Evolutionary conservation across 2,113 vertebrate genomes (phyloP), one percentile per base, ranked within the genome.

Genomic region (Phrynosoma blainvillii): DNA sequence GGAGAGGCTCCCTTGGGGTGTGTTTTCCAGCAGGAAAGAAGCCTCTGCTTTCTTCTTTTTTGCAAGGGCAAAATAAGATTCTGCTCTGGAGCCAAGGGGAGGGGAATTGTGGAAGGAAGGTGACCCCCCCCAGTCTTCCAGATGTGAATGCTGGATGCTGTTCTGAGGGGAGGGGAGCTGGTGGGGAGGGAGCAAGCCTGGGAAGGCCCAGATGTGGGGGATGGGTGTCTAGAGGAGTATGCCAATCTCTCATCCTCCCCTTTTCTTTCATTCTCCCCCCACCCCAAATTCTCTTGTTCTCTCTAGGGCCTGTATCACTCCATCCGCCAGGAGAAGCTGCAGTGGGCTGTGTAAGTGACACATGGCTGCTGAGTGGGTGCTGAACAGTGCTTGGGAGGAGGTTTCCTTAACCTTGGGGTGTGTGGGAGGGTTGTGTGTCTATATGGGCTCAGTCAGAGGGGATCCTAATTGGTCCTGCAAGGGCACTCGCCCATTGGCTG

Each of bases 281-380:
- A 1, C n/a, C 27, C 70, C 70, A 47, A 47, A 47, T 47, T 47
- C 0, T 77, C 25, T 82, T 83, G 11, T 85, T 91, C 1, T 93
- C 91, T 94, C 68, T 90, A 99, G 98, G 94, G 94, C 30, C 92
- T 99, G 85, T 98, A 98, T 93, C 96, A 95, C 91, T 97, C 97
- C 78, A 98, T 98, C 92, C 98, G 98, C 92, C 97, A 83, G 1
- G 96, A 98, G 83, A 97, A 97, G n/a, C 95, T 98, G 62, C 95
- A 98, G 86, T 99, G 98, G 98, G 98, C 96, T 0, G 1, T 93
- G 96, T 97, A 90, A 96, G 96, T 95, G 30, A 66, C 2, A n/a
- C 2, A n/a, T 25, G 14, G 2, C 8, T 42, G 56, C 2, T 13
- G 47, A 3, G 36, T 32, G 11, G 7, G 1, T 2, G 30, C 75